Evolutionary conservation across 2,888 invertebrate genomes (phyloP), one percentile per base, ranked within the genome.

Genomic region (Amorpha juglandis): DNA sequence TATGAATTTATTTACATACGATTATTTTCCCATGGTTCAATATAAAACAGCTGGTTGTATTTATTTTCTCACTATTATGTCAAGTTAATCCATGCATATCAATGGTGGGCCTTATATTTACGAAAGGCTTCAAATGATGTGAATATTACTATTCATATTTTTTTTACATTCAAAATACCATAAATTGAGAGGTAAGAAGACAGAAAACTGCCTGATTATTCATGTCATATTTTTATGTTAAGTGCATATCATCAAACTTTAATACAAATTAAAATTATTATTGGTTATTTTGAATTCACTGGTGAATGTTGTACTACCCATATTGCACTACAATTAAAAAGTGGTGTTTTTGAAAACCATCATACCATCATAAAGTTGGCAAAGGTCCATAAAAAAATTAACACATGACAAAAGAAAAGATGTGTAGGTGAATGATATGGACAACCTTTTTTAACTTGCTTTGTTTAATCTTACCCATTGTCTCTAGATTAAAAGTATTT

Each of bases 381-480:
- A 50, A 50, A 16, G 50, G 2, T 50, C 50, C 50, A 50, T 50
- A 19, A 9, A 50, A 19, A 19, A 8, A 8, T 50, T 19, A 50
- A 19, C 50, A 50, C 50, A 50, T 50, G 50, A 50, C 50, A 50
- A 50, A 50, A 21, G 50, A 50, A 50, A 50, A 21, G 50, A 21
- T 50, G 19, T 19, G 50, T 19, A 19, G 50, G 19, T 50, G 50
- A 16, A 48, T 48, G 6, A n/a, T 9, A 8, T 19, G 19, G 9
- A 19, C 50, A 45, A 45, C 19, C 8, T 19, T 50, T 9, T 38
- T 1, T 6, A 50, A 50, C 11, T 50, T 50, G 50, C 19, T 48
- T 21, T 19, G 50, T 50, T 19, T 9, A 19, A 19, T 19, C 14
- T 8, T 50, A 50, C 6, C 50, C 19, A 48, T 50, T 50, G 50